Percentiles rank a stretch among this genome's conserved stretches.
Evolutionary conservation across 1,140 invertebrate genomes (phyloP).

Genomic region (Lucilia cuprina): DNA sequence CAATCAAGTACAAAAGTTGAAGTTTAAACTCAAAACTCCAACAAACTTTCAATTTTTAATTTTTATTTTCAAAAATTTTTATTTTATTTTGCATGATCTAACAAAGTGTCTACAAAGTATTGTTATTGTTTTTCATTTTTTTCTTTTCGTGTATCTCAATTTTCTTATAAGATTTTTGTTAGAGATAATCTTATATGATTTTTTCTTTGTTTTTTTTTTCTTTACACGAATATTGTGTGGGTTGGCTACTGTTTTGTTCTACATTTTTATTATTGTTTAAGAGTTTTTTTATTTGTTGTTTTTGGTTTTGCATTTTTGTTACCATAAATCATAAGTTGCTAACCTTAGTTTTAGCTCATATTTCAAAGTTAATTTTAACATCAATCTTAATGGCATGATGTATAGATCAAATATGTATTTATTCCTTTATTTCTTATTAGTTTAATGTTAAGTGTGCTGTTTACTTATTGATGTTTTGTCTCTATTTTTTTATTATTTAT

Average conservation of each 20-base stretch:
- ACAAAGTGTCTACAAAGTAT: not conserved
- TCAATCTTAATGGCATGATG: not conserved
- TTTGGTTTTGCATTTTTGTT: not conserved
- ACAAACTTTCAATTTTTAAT: not conserved
- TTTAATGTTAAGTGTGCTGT: no score
- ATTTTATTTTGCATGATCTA: not conserved
- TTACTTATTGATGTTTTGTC: no score
- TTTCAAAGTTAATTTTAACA: conserved; percentile 8
- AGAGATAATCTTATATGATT: not conserved
- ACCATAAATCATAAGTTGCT: conserved; percentile 7
- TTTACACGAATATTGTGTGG: not conserved
- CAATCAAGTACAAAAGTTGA: not conserved
- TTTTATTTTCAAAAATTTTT: not conserved
- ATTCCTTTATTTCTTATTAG: not conserved
- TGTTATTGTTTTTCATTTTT: not conserved
- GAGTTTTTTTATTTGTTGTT: not conserved
- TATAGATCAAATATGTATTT: not conserved
- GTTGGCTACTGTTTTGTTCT: conserved; percentile 17
- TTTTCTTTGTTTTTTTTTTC: not conserved
- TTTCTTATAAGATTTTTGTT: not conserved
- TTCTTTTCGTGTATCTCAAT: not conserved
- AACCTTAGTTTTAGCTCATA: not conserved
- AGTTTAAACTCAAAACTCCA: not conserved
- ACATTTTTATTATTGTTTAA: not conserved
- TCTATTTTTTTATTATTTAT: not conserved